phyloP scores from a whole-genome alignment of 1,140 invertebrate genomes.

The Rhopalosiphum maidis region DNA sequence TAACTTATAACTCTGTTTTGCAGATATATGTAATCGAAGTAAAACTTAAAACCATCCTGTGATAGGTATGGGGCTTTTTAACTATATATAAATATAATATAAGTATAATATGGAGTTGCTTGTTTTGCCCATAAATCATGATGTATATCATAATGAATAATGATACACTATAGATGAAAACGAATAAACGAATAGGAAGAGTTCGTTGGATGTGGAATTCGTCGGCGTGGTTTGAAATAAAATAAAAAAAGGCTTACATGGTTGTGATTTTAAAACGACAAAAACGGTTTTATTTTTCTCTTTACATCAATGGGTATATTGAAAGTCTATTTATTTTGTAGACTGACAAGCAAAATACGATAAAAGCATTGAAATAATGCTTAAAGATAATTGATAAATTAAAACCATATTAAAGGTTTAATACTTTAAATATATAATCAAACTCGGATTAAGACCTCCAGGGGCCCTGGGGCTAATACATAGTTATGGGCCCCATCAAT shows the following conservation, averaged over 20 bases:
- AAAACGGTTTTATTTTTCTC: background rate
- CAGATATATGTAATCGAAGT: background rate
- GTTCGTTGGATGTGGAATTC: background rate
- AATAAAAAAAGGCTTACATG: background rate
- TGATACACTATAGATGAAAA: background rate
- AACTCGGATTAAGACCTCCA: too few relatives aligned
- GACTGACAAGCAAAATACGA: background rate
- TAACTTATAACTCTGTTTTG: background rate
- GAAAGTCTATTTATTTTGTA: background rate
- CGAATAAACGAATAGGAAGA: background rate
- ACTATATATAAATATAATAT: background rate
- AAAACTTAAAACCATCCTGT: background rate
- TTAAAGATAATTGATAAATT: background rate
- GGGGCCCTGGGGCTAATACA: too few relatives aligned
- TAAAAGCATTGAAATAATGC: conserved; percentile 5
- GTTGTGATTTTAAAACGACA: background rate
- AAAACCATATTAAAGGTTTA: background rate
- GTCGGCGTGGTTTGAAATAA: background rate
- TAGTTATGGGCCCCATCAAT: too few relatives aligned
- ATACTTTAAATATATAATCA: background rate
- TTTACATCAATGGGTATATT: background rate
- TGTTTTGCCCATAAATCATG: background rate
- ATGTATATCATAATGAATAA: background rate
- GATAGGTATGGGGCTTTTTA: background rate
- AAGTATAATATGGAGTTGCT: background rate